These are phyloP conservation scores for Phyllostomus hastatus DNA, from an alignment of 2,113 vertebrate species.

Conservation along the genomic window DNA sequence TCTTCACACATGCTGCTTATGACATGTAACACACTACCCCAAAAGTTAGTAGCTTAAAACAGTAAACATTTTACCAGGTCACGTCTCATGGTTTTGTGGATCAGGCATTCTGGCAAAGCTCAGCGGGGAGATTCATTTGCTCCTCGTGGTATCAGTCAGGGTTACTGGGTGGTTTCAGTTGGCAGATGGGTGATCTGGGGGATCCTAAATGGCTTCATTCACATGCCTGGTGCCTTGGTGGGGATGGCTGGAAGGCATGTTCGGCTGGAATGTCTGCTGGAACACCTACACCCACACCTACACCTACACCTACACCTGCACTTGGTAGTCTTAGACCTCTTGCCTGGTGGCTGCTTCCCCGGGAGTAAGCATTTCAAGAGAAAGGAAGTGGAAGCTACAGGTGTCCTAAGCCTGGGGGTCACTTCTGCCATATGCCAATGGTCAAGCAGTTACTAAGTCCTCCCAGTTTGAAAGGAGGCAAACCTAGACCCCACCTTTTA, in stretches of 20 bases:
- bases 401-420: not conserved
- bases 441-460: not conserved
- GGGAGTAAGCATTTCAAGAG: not conserved
- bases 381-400: not conserved
- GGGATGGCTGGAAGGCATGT: not conserved
- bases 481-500: not conserved
- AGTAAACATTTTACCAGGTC: not conserved
- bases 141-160: not conserved
- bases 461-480: not conserved
- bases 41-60: not conserved
- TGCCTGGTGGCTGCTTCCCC: not conserved
- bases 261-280: not conserved
- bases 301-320: too few species aligned
- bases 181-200: not conserved
- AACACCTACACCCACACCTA: not conserved
- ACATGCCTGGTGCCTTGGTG: not conserved
- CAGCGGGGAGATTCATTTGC: not conserved
- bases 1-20: not conserved
- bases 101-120: not conserved
- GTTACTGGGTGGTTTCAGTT: not conserved
- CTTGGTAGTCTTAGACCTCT: not conserved
- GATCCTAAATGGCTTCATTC: not conserved
- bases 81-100: not conserved
- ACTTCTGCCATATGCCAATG: not conserved
- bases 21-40: not conserved